phyloP scores from a whole-genome alignment of 2,888 invertebrate genomes.

The Oligia latruncula region DNA sequence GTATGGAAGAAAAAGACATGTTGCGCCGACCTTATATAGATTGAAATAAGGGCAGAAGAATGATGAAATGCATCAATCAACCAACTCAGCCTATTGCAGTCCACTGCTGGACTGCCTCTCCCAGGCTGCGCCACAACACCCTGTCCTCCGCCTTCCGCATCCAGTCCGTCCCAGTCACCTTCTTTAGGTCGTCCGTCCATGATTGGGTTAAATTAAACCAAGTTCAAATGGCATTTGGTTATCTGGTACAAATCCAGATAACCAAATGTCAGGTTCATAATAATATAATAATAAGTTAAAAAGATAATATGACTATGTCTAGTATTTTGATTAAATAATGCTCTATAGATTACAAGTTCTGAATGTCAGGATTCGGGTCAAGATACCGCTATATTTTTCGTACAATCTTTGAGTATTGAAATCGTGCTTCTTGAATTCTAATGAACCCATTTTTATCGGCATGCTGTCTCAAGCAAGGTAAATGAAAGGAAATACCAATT shows the following conservation, averaged over 20 bases:
- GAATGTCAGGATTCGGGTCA: not conserved
- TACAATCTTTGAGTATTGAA: slow-evolving; percentile 16
- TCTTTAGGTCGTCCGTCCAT: no score
- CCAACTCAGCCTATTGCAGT: no score
- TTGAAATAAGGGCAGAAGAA: not conserved
- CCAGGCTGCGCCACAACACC: no score
- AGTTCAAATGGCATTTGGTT: not conserved
- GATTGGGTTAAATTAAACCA: not conserved
- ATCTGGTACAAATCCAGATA: no score
- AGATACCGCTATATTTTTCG: not conserved
- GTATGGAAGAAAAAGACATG: not conserved
- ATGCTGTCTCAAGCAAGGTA: slow-evolving; percentile 16
- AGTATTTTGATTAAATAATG: slow-evolving; percentile 8
- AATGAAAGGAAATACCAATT: slow-evolving; percentile 4
- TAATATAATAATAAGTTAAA: not conserved
- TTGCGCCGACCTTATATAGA: not conserved
- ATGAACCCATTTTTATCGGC: slow-evolving; percentile 24
- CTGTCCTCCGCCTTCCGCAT: no score
- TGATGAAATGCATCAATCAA: not conserved
- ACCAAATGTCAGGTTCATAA: not conserved
- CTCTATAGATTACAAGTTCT: slow-evolving; percentile 2
- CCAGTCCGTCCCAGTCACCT: no score
- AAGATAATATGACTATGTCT: not conserved
- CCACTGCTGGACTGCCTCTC: no score
- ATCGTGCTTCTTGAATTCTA: slow-evolving; percentile 30